A percentile compares a stretch with the other conserved stretches of the same genome.
Conservation (phyloP, 2,113 vertebrate genomes). For the Dunckerocampus dactyliophorus region DNA sequence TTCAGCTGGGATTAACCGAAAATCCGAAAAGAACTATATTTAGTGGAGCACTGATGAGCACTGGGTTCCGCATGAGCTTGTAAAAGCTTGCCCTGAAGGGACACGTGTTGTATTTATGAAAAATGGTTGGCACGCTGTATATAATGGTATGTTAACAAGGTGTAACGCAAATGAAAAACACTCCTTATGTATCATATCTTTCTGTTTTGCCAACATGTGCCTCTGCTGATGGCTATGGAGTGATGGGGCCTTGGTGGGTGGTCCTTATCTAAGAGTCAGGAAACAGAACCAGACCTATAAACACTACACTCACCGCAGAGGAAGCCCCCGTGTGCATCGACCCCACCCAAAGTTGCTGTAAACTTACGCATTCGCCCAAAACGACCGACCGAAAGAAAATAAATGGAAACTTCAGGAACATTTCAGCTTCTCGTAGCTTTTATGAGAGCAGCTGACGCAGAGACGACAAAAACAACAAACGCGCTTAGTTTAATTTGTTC, state of each 20-base stretch:
- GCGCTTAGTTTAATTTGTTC: conserved; percentile 48
- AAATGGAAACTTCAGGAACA: conserved; percentile 3
- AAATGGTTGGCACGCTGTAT: conserved; percentile 21
- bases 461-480: conserved; percentile 22
- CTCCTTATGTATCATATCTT: conserved; percentile 21
- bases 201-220: conserved; percentile 42
- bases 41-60: conserved; percentile 48
- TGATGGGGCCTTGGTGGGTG: conserved; percentile 65
- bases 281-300: conserved; percentile 67
- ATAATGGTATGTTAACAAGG: conserved; percentile 42
- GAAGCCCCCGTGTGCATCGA: conserved; percentile 51
- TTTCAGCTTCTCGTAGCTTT: conserved; percentile 21
- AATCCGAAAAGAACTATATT: conserved; percentile 45
- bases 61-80: conserved; percentile 39
- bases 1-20: conserved; percentile 54
- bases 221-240: conserved; percentile 59
- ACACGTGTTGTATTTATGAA: conserved; percentile 34
- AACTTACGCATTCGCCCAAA: conserved; percentile 36
- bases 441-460: conserved; percentile 15
- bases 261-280: conserved; percentile 67
- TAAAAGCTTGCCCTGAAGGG: conserved; percentile 30
- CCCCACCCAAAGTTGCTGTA: conserved; percentile 55
- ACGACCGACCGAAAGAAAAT: conserved; percentile 13
- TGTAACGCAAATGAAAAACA: conserved; percentile 26
- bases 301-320: conserved; percentile 55